Base-by-base conservation (phyloP, 1,140 invertebrate species). In the Drosophila fuyamai region DNA sequence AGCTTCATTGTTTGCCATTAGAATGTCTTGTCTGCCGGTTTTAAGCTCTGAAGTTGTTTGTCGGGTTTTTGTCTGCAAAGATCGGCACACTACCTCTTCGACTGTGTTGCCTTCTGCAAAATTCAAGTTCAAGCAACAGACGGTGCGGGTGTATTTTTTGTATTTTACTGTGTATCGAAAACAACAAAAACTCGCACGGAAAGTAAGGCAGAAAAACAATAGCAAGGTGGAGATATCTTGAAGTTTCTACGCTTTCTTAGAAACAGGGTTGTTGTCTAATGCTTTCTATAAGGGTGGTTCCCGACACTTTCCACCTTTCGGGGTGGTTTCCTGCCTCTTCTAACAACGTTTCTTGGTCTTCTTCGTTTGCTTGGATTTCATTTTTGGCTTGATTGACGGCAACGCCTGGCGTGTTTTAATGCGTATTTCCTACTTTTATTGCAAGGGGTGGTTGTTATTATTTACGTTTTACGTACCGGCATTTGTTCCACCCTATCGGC, bases 1-100 rank as follows among this genome's bases (percentile, higher is more conserved):
- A 61, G 48, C 54, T 41, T 53, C 81, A 82, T 86, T 86, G 83
- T 88, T 85, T 79, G 80, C 62, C 79, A 82, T 83, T 84, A 84
- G 81, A 84, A 84, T 85, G 81, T 67, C 73, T 84, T 66, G 81
- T 62, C 71, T 66, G 75, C 62, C 59, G 48, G 81, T 85, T 79
- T 78, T 66, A 59, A 84, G 65, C 76, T 59, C 35, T 38, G 53
- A 85, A 88, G 83, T 89, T 80, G 83, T 88, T 89, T 89, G 76
- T 83, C 83, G 41, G 67, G 84, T 86, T 88, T 82, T 51, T 78
- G 38, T 16, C 41, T 38, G 29, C 50, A 16, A 16, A 53, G 50
- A 53, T 53, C 50, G 50, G 23, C 46, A 48, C 12, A 48, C 18
- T 27, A 48, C 46, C 46, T 48, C 46, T n/a, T 48, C 46, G 18